These are phyloP conservation scores for Irena cyanogastra DNA, from an alignment of 2,113 vertebrate genomes.

Conservation along the genomic window DNA sequence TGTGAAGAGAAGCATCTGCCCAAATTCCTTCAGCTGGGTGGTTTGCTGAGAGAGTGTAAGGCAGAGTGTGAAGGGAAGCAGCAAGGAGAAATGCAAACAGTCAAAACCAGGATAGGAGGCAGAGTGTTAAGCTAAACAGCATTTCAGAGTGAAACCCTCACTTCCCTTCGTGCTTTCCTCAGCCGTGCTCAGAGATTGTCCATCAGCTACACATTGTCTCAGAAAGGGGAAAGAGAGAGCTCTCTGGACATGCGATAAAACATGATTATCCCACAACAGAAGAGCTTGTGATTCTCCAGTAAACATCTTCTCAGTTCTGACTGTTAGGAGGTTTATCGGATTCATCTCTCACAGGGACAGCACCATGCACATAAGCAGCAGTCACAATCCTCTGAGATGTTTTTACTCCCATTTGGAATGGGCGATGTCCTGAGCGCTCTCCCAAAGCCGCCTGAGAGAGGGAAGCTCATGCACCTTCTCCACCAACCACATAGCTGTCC, in stretches of 20 bases:
- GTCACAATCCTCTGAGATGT: neutral
- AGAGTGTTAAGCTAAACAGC: neutral
- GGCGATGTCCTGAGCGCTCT: fast-evolving
- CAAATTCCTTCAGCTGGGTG: neutral
- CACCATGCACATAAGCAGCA: neutral
- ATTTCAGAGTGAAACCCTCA: neutral
- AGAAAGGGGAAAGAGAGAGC: neutral
- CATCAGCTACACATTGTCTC: neutral
- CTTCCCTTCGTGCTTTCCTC: neutral
- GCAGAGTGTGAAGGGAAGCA: neutral
- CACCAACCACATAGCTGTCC: neutral
- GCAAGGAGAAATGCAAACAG: neutral
- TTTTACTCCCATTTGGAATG: neutral
- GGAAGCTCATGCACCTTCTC: neutral
- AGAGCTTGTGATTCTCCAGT: neutral
- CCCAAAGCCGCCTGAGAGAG: neutral
- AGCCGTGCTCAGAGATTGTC: neutral
- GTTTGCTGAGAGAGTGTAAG: neutral
- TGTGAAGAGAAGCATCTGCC: neutral
- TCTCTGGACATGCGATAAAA: neutral
- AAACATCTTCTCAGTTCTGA: fast-evolving
- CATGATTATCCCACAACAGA: neutral
- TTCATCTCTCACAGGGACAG: neutral
- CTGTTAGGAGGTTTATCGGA: neutral
- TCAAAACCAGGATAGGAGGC: neutral